phyloP scores from a whole-genome alignment of 1,140 invertebrate species.

The Polypedilum vanderplanki region DNA sequence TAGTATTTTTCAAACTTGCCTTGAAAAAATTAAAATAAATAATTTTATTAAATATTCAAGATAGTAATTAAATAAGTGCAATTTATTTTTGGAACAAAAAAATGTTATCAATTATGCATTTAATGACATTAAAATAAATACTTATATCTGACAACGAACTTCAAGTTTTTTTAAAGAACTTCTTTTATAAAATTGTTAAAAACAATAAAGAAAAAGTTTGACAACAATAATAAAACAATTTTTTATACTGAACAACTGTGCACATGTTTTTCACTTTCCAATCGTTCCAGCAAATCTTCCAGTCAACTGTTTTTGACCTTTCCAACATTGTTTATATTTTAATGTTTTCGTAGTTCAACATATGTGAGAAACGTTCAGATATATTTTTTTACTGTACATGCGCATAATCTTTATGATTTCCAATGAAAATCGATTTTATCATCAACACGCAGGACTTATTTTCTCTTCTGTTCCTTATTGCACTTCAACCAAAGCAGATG shows the following conservation, averaged over 20 bases:
- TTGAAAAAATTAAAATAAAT: too few relatives aligned
- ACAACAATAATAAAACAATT: too few relatives aligned
- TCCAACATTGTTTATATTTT: neutral
- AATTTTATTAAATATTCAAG: too few relatives aligned
- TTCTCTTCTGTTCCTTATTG: slow-evolving; percentile 11
- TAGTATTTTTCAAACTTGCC: too few relatives aligned
- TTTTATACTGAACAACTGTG: neutral
- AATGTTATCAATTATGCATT: too few relatives aligned
- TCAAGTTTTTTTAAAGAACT: too few relatives aligned
- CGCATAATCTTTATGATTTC: neutral
- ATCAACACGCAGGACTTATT: neutral
- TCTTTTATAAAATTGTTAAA: too few relatives aligned
- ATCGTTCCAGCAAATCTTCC: neutral
- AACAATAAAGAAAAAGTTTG: neutral
- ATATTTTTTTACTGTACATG: neutral
- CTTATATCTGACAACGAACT: too few relatives aligned
- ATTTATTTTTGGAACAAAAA: too few relatives aligned
- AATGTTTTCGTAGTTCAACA: neutral
- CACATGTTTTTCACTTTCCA: neutral
- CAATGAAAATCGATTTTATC: slow-evolving; percentile 1
- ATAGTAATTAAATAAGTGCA: too few relatives aligned
- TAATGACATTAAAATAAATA: too few relatives aligned
- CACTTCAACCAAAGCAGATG: neutral
- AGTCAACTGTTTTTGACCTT: too few relatives aligned
- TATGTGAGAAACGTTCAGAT: neutral